phyloP scores from a whole-genome alignment of 2,888 invertebrate species.

The Nasonia oneida region DNA sequence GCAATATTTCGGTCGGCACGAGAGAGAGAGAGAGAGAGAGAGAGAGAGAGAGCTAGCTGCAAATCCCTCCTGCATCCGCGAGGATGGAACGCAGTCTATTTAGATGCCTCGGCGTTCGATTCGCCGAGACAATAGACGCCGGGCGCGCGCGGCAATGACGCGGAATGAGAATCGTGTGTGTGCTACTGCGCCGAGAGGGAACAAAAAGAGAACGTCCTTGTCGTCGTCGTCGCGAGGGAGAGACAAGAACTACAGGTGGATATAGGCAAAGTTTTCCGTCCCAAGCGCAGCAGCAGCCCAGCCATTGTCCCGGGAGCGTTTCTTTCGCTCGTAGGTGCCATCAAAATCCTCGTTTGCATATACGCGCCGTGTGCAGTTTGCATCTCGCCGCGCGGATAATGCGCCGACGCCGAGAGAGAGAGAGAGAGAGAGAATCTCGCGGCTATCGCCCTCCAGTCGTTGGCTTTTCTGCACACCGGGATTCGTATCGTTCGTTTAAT shows the following conservation, averaged over 20 bases:
- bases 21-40: not conserved
- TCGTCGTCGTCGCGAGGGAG: constrained; percentile 19
- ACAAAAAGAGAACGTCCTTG: not conserved
- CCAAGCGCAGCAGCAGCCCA: not conserved
- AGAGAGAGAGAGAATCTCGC: constrained; percentile 3
- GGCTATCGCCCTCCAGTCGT: constrained; percentile 32
- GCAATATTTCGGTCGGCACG: constrained; percentile 50
- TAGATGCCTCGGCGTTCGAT: constrained; percentile 54
- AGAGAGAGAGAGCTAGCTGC: not conserved
- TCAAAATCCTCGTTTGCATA: constrained; percentile 66
- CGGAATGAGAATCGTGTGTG: constrained; percentile 59
- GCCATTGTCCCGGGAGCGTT: constrained; percentile 61
- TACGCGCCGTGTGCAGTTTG: constrained; percentile 56
- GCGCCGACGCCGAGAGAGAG: constrained; percentile 22
- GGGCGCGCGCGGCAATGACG: constrained; percentile 54
- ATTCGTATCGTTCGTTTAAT: constrained; percentile 65
- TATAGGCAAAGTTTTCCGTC: constrained; percentile 60
- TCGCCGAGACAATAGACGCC: constrained; percentile 58
- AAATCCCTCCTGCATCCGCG: constrained; percentile 9
- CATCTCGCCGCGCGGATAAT: constrained; percentile 58
- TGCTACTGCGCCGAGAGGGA: not conserved
- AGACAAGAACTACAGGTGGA: constrained; percentile 37
- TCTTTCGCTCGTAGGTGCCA: constrained; percentile 59
- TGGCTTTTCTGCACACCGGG: constrained; percentile 25
- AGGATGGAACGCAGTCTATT: constrained; percentile 57